Conservation (phyloP, 2,888 invertebrate species). For the Agrotis ipsilon region DNA sequence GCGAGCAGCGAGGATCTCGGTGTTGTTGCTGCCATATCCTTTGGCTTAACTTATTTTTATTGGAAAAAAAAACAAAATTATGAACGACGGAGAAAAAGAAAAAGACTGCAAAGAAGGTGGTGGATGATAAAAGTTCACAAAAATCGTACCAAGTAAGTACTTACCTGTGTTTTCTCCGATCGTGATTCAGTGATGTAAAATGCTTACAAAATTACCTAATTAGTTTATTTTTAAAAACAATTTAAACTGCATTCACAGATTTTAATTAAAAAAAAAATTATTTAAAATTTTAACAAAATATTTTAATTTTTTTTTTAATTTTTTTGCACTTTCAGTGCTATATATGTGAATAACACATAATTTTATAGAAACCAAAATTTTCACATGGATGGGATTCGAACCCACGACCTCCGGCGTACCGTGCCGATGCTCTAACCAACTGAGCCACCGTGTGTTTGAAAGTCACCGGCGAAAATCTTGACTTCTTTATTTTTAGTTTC, state of each 20-base stretch:
- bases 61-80: slow-evolving; percentile 58
- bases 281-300: slow-evolving; percentile 49
- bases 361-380: no score
- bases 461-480: no score
- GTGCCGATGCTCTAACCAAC: no score
- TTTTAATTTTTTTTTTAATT: no score
- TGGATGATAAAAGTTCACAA: slow-evolving; percentile 57
- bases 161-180: slow-evolving; percentile 46
- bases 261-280: slow-evolving; percentile 41
- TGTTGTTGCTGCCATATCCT: slow-evolving; percentile 55
- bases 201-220: slow-evolving; percentile 53
- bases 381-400: no score
- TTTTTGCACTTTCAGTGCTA: no score
- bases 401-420: no score
- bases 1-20: slow-evolving; percentile 52
- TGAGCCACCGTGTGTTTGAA: no score
- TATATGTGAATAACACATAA: no score
- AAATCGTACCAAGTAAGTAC: slow-evolving; percentile 38
- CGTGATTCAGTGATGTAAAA: slow-evolving; percentile 50
- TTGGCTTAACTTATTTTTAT: slow-evolving; percentile 59
- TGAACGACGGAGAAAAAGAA: slow-evolving; percentile 50
- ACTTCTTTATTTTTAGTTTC: no score
- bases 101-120: no score
- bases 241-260: slow-evolving; percentile 39
- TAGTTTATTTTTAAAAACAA: slow-evolving; percentile 50